Evolutionary conservation across 2,113 vertebrate genomes (phyloP).

Genomic region (Donacobius atricapilla): DNA sequence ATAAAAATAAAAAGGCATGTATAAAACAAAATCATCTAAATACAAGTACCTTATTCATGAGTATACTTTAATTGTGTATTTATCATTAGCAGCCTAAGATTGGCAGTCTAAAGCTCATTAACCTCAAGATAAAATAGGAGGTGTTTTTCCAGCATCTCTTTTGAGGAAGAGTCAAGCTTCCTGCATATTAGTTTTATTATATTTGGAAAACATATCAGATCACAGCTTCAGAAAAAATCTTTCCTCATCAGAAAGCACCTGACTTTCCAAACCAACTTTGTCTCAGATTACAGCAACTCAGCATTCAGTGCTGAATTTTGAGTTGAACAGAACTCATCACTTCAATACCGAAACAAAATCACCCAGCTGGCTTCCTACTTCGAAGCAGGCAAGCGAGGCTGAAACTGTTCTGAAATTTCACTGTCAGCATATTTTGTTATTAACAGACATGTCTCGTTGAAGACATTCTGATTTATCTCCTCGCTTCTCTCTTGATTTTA

Average conservation of each 20-base stretch:
- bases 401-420: not conserved
- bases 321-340: not conserved
- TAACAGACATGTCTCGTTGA: not conserved
- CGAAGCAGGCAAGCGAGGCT: accelerated
- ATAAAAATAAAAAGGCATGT: not conserved
- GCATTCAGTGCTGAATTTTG: not conserved
- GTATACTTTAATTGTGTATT: not conserved
- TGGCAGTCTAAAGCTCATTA: not conserved
- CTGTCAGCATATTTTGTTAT: not conserved
- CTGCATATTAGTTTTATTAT: not conserved
- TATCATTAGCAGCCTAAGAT: not conserved
- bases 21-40: not conserved
- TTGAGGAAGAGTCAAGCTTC: not conserved
- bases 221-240: not conserved
- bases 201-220: not conserved
- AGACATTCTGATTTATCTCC: not conserved
- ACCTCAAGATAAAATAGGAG: not conserved
- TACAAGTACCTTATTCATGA: not conserved
- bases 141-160: not conserved
- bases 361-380: not conserved
- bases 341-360: not conserved
- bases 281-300: not conserved
- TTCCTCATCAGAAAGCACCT: not conserved
- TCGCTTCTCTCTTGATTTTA: not conserved
- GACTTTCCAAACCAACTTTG: not conserved